Percentiles rank a stretch among this genome's conserved stretches.
Evolutionary conservation across 30 jellyfish, hydroid and myxozoan species (phyloP).

Genomic region (Pelagia noctiluca): DNA sequence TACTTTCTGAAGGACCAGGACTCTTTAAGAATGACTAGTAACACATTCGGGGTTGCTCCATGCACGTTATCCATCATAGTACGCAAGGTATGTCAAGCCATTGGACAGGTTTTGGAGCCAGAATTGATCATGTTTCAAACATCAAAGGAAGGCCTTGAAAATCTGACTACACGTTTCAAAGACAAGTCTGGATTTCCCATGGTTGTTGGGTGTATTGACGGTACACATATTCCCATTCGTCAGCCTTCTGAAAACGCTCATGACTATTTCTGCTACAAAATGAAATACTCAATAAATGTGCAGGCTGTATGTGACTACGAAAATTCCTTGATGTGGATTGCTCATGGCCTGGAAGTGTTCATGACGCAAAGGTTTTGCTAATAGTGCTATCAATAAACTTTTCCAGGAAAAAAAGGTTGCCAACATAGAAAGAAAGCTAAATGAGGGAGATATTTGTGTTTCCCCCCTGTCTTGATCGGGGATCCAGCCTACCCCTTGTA

Average conservation of each 20-base stretch:
- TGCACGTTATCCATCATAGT: slow-evolving; percentile 15
- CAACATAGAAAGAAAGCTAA: slow-evolving; percentile 8
- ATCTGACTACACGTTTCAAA: slow-evolving; percentile 11
- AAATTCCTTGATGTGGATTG: slow-evolving; percentile 51
- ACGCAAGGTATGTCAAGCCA: slow-evolving; percentile 8
- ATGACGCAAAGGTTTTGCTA: slow-evolving; percentile 33
- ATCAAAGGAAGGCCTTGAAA: slow-evolving; percentile 36
- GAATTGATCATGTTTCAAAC: neutral
- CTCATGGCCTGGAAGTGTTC: slow-evolving; percentile 76
- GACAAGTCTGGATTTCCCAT: slow-evolving; percentile 60
- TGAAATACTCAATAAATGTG: slow-evolving; percentile 63
- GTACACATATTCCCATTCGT: slow-evolving; percentile 63
- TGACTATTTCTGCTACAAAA: slow-evolving; percentile 67
- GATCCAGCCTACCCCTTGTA: slow-evolving; percentile 74
- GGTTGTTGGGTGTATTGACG: slow-evolving; percentile 73
- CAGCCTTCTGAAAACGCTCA: slow-evolving; percentile 77
- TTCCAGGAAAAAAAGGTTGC: slow-evolving; percentile 11
- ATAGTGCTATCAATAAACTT: slow-evolving; percentile 26
- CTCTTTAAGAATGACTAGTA: slow-evolving; percentile 16
- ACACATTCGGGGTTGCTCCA: slow-evolving; percentile 17
- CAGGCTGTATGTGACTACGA: slow-evolving; percentile 66
- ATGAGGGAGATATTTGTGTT: slow-evolving; percentile 52
- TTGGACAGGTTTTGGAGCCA: neutral
- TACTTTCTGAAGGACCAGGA: slow-evolving; percentile 27
- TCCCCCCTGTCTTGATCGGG: slow-evolving; percentile 53